Conservation (phyloP, 2,797 vertebrate species). For the Holocentrus rufus region DNA sequence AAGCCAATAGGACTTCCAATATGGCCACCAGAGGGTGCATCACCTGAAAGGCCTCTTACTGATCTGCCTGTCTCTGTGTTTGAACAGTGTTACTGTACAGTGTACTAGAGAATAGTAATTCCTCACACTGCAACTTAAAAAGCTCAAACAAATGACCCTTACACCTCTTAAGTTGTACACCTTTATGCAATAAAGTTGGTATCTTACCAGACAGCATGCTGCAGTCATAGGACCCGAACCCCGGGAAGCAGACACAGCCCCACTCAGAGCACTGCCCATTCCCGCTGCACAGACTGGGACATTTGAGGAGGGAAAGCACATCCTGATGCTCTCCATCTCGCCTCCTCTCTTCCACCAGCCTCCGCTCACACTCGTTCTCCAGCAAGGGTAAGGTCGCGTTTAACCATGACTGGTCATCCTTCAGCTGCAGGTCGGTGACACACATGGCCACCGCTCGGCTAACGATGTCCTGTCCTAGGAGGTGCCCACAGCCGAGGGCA, state of each 20-base stretch:
- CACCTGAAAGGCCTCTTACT: too few species aligned
- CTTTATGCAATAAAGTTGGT: not conserved
- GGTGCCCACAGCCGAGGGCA: conserved; percentile 77
- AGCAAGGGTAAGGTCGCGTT: conserved; percentile 83
- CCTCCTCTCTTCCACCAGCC: conserved; percentile 81
- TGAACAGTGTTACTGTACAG: not conserved
- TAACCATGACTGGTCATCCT: conserved; percentile 86
- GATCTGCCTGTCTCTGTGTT: not conserved
- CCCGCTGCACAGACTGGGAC: conserved; percentile 85
- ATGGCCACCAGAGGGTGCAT: too few species aligned
- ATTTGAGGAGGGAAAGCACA: conserved; percentile 79
- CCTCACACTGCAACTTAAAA: too few species aligned
- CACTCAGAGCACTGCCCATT: conserved; percentile 87
- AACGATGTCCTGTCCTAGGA: conserved; percentile 74
- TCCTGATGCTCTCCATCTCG: conserved; percentile 69
- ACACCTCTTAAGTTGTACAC: too few species aligned
- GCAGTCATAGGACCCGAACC: conserved; percentile 88
- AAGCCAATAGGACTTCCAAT: too few species aligned
- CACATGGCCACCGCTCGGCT: conserved; percentile 81
- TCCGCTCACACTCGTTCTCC: conserved; percentile 91
- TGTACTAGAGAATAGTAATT: too few species aligned
- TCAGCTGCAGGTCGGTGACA: conserved; percentile 86
- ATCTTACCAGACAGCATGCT: conserved; percentile 82
- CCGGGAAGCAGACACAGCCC: conserved; percentile 87
- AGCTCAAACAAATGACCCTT: too few species aligned